Evolutionary conservation across 2,888 invertebrate genomes (phyloP).

Genomic region (Rhaphigaster nebulosa): DNA sequence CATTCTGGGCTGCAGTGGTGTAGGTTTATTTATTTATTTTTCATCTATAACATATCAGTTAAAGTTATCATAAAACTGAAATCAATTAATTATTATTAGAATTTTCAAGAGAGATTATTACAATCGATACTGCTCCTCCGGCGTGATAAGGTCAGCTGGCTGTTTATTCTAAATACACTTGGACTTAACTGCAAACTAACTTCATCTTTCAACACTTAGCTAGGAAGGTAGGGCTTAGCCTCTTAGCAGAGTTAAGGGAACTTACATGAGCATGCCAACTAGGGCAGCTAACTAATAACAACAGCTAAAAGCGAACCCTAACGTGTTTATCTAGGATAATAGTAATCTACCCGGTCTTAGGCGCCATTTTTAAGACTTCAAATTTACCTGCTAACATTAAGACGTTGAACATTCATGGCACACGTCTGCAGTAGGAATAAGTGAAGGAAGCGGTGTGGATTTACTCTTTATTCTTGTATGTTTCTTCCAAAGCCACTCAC

Average conservation of each 20-base stretch:
- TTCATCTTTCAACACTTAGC: conserved; percentile 40
- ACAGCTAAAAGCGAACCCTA: conserved; percentile 28
- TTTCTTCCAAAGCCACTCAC: too few species aligned
- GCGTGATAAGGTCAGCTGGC: not conserved
- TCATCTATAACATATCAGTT: too few species aligned
- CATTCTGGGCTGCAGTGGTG: too few species aligned
- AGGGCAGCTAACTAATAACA: conserved; percentile 36
- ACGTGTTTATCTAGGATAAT: conserved; percentile 38
- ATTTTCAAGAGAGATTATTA: not conserved
- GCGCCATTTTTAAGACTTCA: not conserved
- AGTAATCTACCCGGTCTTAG: not conserved
- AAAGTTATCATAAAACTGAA: not conserved
- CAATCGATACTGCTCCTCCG: not conserved
- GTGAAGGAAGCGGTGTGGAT: not conserved
- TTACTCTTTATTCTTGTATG: too few species aligned
- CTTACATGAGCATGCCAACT: conserved; percentile 27
- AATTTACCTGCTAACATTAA: not conserved
- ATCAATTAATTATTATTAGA: not conserved
- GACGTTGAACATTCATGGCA: not conserved
- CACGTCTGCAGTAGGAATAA: not conserved
- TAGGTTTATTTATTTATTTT: too few species aligned
- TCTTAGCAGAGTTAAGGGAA: conserved; percentile 40
- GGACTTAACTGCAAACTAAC: conserved; percentile 33
- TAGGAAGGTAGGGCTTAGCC: conserved; percentile 17
- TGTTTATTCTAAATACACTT: conserved; percentile 49